phyloP scores from a whole-genome alignment of 2,797 vertebrate species.

The Botia almorhae region DNA sequence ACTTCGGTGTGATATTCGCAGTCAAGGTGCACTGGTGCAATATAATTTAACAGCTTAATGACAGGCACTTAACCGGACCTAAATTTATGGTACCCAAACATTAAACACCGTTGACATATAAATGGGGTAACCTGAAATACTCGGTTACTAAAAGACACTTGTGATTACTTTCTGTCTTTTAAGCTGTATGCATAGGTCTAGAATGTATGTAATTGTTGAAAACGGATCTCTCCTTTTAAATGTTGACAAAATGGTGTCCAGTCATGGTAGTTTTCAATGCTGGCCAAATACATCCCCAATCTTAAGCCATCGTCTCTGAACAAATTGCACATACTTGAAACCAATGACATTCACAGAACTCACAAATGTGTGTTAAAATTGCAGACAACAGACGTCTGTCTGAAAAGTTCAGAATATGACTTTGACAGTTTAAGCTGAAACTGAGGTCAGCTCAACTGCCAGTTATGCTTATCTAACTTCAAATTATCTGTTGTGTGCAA shows the following conservation, averaged over 20 bases:
- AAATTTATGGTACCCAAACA: slow-evolving; percentile 30
- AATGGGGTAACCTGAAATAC: slow-evolving; percentile 7
- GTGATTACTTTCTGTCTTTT: slow-evolving; percentile 9
- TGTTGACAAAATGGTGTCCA: background rate
- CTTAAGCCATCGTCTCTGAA: background rate
- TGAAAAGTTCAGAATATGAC: background rate
- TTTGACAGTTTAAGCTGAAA: background rate
- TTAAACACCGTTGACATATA: slow-evolving; percentile 16
- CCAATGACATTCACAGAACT: background rate
- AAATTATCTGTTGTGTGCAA: background rate
- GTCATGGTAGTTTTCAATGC: background rate
- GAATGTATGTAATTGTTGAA: background rate
- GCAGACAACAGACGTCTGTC: background rate
- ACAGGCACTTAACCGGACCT: slow-evolving; percentile 30
- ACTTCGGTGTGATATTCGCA: slow-evolving; percentile 27
- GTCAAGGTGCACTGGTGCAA: slow-evolving; percentile 41
- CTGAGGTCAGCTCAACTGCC: background rate
- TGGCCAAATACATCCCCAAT: background rate
- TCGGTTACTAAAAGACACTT: slow-evolving; percentile 18
- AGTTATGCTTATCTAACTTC: slow-evolving; percentile 4
- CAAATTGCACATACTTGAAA: background rate
- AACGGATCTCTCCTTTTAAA: background rate
- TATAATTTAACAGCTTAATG: slow-evolving; percentile 47
- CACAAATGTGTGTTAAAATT: background rate
- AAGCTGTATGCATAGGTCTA: background rate